Evolutionary conservation across 2,888 invertebrate genomes (phyloP).

Genomic region (Hecatera dysodea): DNA sequence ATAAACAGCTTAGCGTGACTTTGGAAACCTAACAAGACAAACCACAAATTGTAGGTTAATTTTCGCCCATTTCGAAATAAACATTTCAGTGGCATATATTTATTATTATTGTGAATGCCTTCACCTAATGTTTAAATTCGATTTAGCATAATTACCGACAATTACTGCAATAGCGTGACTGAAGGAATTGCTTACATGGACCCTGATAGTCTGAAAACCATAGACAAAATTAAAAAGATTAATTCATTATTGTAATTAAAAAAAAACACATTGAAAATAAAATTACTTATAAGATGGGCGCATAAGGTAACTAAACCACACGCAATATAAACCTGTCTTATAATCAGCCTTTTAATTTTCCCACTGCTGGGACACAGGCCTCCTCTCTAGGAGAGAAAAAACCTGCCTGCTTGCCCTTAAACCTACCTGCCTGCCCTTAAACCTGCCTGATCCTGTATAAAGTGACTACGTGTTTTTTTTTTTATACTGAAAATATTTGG

Average conservation of each 20-base stretch:
- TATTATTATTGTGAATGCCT: conserved; percentile 7
- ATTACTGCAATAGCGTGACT: conserved; percentile 51
- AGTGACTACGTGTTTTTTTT: background rate
- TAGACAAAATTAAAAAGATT: background rate
- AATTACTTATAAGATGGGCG: background rate
- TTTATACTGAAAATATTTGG: too few relatives aligned
- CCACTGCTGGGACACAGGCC: too few relatives aligned
- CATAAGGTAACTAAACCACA: too few relatives aligned
- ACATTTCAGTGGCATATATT: conserved; percentile 20
- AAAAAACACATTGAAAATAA: background rate
- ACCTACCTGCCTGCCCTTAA: too few relatives aligned
- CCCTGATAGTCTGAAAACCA: conserved; percentile 17
- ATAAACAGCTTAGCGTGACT: conserved; percentile 42
- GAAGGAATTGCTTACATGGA: conserved; percentile 27
- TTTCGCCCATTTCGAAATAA: conserved; percentile 13
- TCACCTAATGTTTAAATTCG: conserved; percentile 4
- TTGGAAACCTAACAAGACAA: conserved; percentile 13
- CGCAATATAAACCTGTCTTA: background rate
- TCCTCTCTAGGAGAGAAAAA: too few relatives aligned
- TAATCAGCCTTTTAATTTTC: too few relatives aligned
- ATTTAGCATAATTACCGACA: conserved; percentile 22
- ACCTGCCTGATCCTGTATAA: background rate
- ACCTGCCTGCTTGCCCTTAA: too few relatives aligned
- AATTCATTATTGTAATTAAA: background rate
- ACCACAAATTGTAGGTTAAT: background rate